Percentiles rank a stretch among this genome's conserved stretches.
Conservation (phyloP, 2,888 invertebrate genomes). For the Argyresthia goedartella region DNA sequence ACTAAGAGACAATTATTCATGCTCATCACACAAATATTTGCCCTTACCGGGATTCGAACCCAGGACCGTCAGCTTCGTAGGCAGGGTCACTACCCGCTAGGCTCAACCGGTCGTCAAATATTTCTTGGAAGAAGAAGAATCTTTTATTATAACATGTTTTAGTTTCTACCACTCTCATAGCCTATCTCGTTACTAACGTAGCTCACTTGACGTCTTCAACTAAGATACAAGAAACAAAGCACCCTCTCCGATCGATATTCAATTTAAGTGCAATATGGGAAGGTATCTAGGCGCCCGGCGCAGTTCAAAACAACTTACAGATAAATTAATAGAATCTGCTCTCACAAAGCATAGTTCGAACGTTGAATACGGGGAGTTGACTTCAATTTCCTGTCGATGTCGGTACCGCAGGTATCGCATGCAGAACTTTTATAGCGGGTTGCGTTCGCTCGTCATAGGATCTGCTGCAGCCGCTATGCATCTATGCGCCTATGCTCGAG, state of each 20-base stretch:
- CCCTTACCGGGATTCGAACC: too few relatives aligned
- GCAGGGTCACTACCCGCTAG: too few relatives aligned
- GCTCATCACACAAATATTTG: too few relatives aligned
- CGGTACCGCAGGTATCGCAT: constrained; percentile 32
- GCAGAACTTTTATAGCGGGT: constrained; percentile 41
- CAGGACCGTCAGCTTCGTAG: too few relatives aligned
- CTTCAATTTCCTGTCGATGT: constrained; percentile 65
- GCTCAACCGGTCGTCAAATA: too few relatives aligned
- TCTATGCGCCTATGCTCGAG: constrained; percentile 27
- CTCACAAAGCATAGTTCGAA: constrained; percentile 63
- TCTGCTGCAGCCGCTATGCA: constrained; percentile 41
- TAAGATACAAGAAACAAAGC: too few relatives aligned
- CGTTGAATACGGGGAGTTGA: constrained; percentile 45
- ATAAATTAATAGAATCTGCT: constrained; percentile 61
- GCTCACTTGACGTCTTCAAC: background rate
- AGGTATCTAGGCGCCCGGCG: background rate
- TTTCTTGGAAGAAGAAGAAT: background rate
- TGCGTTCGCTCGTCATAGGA: constrained; percentile 37
- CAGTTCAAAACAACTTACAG: constrained; percentile 18
- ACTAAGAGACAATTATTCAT: too few relatives aligned
- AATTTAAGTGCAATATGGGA: too few relatives aligned
- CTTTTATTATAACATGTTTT: background rate
- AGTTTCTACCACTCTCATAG: background rate
- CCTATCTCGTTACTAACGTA: background rate
- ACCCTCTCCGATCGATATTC: too few relatives aligned